Evolutionary conservation across 2,113 vertebrate genomes (phyloP).

Genomic region (Potamarius usumacintae): DNA sequence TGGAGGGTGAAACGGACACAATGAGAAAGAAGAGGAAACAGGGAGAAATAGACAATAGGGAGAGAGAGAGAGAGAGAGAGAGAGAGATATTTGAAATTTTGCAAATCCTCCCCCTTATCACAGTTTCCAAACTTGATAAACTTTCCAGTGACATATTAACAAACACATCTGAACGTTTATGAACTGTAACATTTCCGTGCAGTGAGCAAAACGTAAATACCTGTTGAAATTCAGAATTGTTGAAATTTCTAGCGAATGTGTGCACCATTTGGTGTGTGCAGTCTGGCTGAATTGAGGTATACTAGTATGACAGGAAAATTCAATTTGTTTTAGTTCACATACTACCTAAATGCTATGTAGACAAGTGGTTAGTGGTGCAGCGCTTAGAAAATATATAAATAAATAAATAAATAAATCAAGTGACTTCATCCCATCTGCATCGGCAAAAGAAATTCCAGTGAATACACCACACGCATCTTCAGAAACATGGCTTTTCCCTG

Average conservation of each 20-base stretch:
- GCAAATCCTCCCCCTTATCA: background rate
- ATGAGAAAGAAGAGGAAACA: background rate
- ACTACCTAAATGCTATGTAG: background rate
- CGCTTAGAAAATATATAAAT: background rate
- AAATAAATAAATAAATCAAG: background rate
- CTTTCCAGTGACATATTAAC: background rate
- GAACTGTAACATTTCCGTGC: background rate
- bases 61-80: background rate
- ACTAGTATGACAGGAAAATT: background rate
- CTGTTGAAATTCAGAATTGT: background rate
- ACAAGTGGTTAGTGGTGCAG: background rate
- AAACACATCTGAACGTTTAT: background rate
- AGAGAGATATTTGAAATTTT: constrained; percentile 1
- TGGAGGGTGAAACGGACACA: constrained; percentile 52
- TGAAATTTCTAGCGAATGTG: too few relatives aligned
- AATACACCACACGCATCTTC: constrained; percentile 3
- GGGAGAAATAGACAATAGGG: background rate
- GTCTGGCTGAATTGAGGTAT: constrained; percentile 11
- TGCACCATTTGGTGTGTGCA: background rate
- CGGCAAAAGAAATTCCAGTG: constrained; percentile 2
- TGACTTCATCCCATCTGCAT: background rate
- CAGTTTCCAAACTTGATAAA: background rate
- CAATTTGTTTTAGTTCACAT: background rate
- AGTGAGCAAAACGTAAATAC: background rate
- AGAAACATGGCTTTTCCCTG: background rate